Base-by-base conservation (phyloP, 2,888 invertebrate genomes). In the Heliconius sara region DNA sequence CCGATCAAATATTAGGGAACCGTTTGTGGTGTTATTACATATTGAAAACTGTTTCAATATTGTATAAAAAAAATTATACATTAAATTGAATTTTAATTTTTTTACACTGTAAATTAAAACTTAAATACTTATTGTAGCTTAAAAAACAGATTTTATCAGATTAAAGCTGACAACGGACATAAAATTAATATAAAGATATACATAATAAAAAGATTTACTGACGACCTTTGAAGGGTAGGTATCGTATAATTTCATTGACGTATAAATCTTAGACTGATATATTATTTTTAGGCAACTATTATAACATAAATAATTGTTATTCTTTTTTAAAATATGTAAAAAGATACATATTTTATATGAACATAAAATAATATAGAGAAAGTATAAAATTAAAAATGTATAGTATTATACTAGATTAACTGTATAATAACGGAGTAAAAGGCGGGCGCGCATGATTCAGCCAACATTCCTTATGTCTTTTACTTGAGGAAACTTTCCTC, bases 71-170 rank as follows among this genome's bases (percentile, higher is more conserved):
- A n/a, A 0, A 34, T 10, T n/a, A 10, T 60, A 22, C n/a, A n/a
- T 10, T n/a, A 60, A 60, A 9, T 10, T 10, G 10, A n/a, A 60
- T 3, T 60, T 7, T 0, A 22, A 22, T 22, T 10, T 57, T 57
- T 57, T 57, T 22, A 22, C 22, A 57, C 7, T 57, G 22, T 22
- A 9, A 19, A 57, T 57, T 9, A 22, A 57, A 57, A 57, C n/a
- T 57, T 57, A n/a, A 7, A n/a, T n/a, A n/a, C n/a, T n/a, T n/a
- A 57, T 57, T 22, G n/a, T n/a, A n/a, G n/a, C 22, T 57, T n/a
- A 57, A n/a, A 57, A 22, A 74, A 78, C 67, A 52, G 19, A 73
- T 86, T 86, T 91, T 90, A 91, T 91, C 91, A 85, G 91, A 87
- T 92, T 91, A 91, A 22, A 83, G 67, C 63, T 85, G 82, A 84